Evolutionary conservation across 2,113 vertebrate species (phyloP).

Genomic region (Scolopax mira): DNA sequence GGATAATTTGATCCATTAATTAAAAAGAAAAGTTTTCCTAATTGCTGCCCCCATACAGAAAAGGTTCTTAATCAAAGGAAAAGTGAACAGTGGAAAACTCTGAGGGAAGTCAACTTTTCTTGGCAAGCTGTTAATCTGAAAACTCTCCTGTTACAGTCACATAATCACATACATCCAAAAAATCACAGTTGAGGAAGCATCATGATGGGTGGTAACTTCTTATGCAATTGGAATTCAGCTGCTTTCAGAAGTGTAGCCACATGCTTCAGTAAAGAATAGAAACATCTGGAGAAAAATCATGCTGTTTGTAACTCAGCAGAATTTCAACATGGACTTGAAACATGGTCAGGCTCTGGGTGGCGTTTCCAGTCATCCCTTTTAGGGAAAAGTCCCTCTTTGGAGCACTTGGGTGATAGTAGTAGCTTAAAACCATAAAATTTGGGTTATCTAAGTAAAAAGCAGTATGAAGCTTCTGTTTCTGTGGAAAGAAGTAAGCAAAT

Average conservation of each 20-base stretch:
- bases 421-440: not conserved
- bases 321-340: not conserved
- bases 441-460: not conserved
- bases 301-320: constrained; percentile 9
- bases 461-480: not conserved
- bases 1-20: not conserved
- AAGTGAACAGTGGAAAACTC: not conserved
- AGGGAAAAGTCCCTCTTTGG: not conserved
- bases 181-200: not conserved
- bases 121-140: not conserved
- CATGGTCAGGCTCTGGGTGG: not conserved
- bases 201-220: not conserved
- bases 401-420: not conserved
- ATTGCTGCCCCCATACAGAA: not conserved
- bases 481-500: not conserved
- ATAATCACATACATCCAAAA: not conserved
- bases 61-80: not conserved
- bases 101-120: not conserved
- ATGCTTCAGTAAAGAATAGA: not conserved
- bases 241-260: not conserved
- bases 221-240: not conserved
- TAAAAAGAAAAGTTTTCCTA: not conserved
- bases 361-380: not conserved
- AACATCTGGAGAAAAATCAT: not conserved
- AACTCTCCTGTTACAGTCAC: not conserved